A percentile compares a stretch with the other conserved stretches of the same genome.
phyloP scores from a whole-genome alignment of 1,140 invertebrate genomes.

The Drosophila watanabei region DNA sequence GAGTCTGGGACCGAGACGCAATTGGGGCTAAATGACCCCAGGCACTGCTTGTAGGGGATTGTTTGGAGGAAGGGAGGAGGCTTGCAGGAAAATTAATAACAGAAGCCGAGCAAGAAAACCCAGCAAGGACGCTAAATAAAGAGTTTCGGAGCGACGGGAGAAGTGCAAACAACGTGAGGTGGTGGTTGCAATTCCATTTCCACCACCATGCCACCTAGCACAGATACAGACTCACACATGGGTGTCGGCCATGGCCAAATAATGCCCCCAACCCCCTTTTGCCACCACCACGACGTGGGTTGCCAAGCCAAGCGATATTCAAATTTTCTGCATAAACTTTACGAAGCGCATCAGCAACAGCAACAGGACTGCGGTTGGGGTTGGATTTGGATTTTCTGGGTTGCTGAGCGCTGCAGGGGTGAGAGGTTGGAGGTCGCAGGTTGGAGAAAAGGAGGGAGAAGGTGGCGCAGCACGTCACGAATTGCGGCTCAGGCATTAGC shows the following conservation, averaged over 20 bases:
- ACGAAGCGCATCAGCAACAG: constrained; percentile 76
- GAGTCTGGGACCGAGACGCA: constrained; percentile 63
- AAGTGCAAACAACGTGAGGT: constrained; percentile 67
- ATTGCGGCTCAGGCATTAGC: constrained; percentile 48
- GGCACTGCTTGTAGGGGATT: constrained; percentile 19
- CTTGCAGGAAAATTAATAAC: constrained; percentile 74
- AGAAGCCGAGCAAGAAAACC: constrained; percentile 25
- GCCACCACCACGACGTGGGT: constrained; percentile 23
- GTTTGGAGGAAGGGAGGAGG: not conserved
- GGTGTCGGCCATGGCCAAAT: constrained; percentile 20
- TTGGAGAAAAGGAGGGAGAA: not conserved
- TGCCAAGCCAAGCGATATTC: constrained; percentile 66
- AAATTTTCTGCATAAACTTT: constrained; percentile 80
- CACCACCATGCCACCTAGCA: constrained; percentile 60
- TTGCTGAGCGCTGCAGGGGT: not conserved
- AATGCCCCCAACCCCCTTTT: constrained; percentile 4
- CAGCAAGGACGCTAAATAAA: constrained; percentile 52
- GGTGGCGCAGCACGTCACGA: constrained; percentile 42
- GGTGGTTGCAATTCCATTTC: constrained; percentile 73
- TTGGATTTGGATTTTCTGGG: constrained; percentile 1
- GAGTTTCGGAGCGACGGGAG: constrained; percentile 39
- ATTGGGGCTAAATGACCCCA: constrained; percentile 68
- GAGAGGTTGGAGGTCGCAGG: constrained; percentile 8
- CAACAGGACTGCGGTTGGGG: constrained; percentile 40
- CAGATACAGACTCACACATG: constrained; percentile 46